These are phyloP conservation scores for Virgularia gustaviana DNA, from an alignment of 92 coral and sea anemone species.

Conservation along the genomic window DNA sequence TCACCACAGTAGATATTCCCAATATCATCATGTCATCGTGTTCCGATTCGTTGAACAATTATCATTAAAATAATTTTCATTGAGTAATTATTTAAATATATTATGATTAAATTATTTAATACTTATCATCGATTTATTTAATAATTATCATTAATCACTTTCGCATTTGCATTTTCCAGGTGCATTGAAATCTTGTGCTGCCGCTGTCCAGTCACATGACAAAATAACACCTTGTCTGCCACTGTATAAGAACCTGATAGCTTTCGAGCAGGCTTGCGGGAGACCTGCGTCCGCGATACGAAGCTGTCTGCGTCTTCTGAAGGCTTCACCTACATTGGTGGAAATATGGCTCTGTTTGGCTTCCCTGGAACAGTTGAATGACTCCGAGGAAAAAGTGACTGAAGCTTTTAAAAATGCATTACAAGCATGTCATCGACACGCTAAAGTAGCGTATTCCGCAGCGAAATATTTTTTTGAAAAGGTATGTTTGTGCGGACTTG, in stretches of 20 bases:
- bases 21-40: too few relatives aligned
- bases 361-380: conserved; percentile 67
- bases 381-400: conserved; percentile 36
- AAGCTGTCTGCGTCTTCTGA: conserved; percentile 76
- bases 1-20: too few relatives aligned
- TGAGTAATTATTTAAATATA: too few relatives aligned
- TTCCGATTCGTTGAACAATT: too few relatives aligned
- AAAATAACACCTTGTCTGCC: conserved; percentile 65
- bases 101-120: background rate
- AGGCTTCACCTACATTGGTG: conserved; percentile 53
- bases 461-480: conserved; percentile 73
- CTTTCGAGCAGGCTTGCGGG: conserved; percentile 79
- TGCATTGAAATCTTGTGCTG: conserved; percentile 76
- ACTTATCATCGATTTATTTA: background rate
- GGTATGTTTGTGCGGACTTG: too few relatives aligned
- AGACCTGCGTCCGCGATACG: conserved; percentile 79
- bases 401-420: conserved; percentile 64
- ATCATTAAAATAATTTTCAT: too few relatives aligned
- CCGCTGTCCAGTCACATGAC: conserved; percentile 28
- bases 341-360: conserved; percentile 80
- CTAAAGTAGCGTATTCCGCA: conserved; percentile 68
- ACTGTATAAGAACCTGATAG: conserved; percentile 83
- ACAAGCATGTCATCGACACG: conserved; percentile 57
- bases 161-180: conserved; percentile 52
- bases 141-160: background rate